These are phyloP conservation scores for Xiphophorus maculatus DNA, from an alignment of 2,113 vertebrate species.

Conservation along the genomic window DNA sequence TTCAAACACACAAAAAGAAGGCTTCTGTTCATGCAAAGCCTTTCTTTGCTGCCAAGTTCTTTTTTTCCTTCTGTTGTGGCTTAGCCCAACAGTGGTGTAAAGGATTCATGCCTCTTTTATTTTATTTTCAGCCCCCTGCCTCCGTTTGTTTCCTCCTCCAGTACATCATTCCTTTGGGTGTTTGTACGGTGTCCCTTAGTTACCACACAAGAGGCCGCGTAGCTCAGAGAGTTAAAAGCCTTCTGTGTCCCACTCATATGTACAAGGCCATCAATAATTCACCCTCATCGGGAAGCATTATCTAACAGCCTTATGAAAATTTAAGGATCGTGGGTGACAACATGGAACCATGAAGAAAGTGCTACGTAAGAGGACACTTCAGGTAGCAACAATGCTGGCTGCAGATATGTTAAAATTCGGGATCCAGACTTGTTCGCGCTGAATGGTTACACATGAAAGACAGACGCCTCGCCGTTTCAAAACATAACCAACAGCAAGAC, in stretches of 20 bases:
- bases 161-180: conserved; percentile 81
- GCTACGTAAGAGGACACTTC: conserved; percentile 65
- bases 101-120: conserved; percentile 72
- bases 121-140: conserved; percentile 73
- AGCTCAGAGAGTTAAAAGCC: conserved; percentile 79
- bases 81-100: conserved; percentile 61
- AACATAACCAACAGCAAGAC: conserved; percentile 34
- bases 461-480: conserved; percentile 39
- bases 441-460: conserved; percentile 36
- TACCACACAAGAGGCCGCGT: conserved; percentile 73
- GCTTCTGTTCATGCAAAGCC: conserved; percentile 56
- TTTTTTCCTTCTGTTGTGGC: conserved; percentile 51
- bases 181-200: conserved; percentile 79
- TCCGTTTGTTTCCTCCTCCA: conserved; percentile 55
- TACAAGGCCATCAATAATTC: conserved; percentile 82
- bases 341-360: conserved; percentile 65
- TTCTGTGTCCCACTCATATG: conserved; percentile 73
- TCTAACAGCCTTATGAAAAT: conserved; percentile 79
- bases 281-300: conserved; percentile 78
- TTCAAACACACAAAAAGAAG: conserved; percentile 51
- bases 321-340: conserved; percentile 76
- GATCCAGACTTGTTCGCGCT: neutral
- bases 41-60: conserved; percentile 61
- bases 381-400: conserved; percentile 52
- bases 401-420: conserved; percentile 36